Conservation (phyloP, 2,113 vertebrate species). For the Paradoxurus hermaphroditus region DNA sequence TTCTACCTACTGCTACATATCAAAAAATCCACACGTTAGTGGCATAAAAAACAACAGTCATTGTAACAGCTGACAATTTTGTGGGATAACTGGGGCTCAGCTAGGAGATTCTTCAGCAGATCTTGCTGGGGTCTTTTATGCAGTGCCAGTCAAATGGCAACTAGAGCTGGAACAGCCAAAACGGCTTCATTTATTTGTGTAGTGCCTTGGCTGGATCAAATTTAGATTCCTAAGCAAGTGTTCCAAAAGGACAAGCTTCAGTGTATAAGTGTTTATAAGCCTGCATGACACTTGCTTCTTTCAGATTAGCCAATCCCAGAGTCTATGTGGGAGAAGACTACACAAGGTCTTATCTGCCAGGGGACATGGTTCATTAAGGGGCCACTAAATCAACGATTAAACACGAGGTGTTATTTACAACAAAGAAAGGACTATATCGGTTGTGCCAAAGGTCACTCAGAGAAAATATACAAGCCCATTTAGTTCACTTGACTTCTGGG, state of each 20-base stretch:
- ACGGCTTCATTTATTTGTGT: background rate
- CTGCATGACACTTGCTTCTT: background rate
- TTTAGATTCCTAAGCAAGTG: background rate
- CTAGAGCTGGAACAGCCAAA: background rate
- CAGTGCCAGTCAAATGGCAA: background rate
- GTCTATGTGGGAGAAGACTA: background rate
- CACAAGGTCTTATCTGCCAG: background rate
- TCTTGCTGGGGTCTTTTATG: background rate
- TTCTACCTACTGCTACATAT: background rate
- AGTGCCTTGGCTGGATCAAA: background rate
- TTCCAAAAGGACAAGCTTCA: background rate
- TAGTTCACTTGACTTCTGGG: background rate
- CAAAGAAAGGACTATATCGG: background rate
- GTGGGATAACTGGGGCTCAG: background rate
- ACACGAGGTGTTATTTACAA: background rate
- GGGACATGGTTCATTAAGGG: background rate
- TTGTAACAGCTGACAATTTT: background rate
- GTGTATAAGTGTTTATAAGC: background rate
- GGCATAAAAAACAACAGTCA: background rate
- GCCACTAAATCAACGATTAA: background rate
- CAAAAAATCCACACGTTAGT: background rate
- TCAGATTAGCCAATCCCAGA: background rate
- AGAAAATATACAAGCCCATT: background rate
- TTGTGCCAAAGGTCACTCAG: background rate
- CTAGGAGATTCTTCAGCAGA: background rate